A percentile compares a stretch with the other conserved stretches of the same genome.
Conservation (phyloP, 2,113 vertebrate genomes). For the Todiramphus saurophagus region DNA sequence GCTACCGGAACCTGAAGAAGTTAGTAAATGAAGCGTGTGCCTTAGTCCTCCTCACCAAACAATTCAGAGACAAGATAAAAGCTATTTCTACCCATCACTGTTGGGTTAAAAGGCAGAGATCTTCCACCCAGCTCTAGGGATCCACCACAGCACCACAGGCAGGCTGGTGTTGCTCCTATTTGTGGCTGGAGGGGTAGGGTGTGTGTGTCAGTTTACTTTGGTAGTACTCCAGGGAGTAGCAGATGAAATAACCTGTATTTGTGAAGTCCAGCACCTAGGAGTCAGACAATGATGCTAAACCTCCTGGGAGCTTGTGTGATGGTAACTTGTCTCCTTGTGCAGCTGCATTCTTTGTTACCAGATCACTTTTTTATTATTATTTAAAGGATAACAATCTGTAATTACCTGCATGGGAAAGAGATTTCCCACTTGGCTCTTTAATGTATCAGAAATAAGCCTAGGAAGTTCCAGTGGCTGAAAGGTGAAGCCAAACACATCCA, state of each 20-base stretch:
- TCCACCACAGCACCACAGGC: neutral
- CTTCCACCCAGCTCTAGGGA: neutral
- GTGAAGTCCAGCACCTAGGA: neutral
- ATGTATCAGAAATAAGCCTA: neutral
- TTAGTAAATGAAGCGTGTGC: neutral
- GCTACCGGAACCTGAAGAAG: neutral
- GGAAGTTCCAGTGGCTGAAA: conserved; percentile 3
- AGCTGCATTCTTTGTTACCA: neutral
- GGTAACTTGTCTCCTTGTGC: neutral
- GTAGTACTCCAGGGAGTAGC: neutral
- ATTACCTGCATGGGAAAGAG: neutral
- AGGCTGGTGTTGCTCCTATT: neutral
- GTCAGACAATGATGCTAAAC: neutral
- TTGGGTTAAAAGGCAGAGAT: neutral
- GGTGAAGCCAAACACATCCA: neutral
- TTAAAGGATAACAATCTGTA: neutral
- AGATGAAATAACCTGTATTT: neutral
- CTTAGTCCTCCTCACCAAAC: neutral
- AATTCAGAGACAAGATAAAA: neutral
- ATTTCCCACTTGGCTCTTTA: conserved; percentile 7
- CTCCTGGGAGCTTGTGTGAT: neutral
- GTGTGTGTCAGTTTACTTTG: neutral
- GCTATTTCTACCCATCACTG: neutral
- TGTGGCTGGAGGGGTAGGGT: neutral
- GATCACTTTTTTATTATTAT: neutral